These are phyloP conservation scores for Lottia gigantea DNA, from an alignment of 2,888 invertebrate genomes.

Conservation along the genomic window DNA sequence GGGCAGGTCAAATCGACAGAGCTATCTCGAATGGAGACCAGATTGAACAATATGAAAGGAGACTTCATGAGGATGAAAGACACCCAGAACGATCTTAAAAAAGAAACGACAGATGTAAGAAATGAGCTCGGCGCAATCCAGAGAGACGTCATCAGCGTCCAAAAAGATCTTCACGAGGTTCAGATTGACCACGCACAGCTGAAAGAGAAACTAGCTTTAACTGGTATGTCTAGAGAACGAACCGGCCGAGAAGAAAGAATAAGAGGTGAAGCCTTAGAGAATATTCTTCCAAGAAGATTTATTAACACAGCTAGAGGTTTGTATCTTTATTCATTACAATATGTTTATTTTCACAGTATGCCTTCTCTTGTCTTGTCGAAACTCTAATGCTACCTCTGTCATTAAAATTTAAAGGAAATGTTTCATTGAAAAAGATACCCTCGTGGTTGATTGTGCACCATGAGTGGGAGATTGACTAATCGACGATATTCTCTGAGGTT, in stretches of 20 bases:
- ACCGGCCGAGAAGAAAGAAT: slow-evolving; percentile 11
- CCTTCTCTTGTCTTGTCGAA: too few relatives aligned
- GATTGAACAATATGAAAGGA: slow-evolving; percentile 16
- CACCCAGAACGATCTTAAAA: slow-evolving; percentile 23
- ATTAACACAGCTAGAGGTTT: background rate
- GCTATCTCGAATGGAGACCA: slow-evolving; percentile 10
- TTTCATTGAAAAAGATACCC: too few relatives aligned
- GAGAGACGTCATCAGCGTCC: slow-evolving; percentile 16
- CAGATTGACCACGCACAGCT: slow-evolving; percentile 25
- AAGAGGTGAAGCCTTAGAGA: background rate
- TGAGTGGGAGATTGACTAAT: too few relatives aligned
- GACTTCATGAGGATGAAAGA: slow-evolving; percentile 27
- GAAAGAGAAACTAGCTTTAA: slow-evolving; percentile 19
- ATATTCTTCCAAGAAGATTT: background rate
- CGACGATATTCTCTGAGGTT: too few relatives aligned
- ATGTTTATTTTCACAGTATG: too few relatives aligned
- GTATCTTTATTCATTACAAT: too few relatives aligned
- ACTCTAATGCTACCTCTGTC: too few relatives aligned
- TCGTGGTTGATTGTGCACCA: too few relatives aligned
- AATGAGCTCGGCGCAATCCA: slow-evolving; percentile 22
- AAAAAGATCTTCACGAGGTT: slow-evolving; percentile 25
- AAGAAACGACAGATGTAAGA: slow-evolving; percentile 19
- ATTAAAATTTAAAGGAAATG: too few relatives aligned
- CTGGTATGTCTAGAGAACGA: slow-evolving; percentile 2
- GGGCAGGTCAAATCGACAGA: slow-evolving; percentile 15